A percentile compares a stretch with the other conserved stretches of the same genome.
phyloP scores from a whole-genome alignment of 30 jellyfish, hydroid and myxozoan species.

The Aurelia aurita complex sp. Pacific region DNA sequence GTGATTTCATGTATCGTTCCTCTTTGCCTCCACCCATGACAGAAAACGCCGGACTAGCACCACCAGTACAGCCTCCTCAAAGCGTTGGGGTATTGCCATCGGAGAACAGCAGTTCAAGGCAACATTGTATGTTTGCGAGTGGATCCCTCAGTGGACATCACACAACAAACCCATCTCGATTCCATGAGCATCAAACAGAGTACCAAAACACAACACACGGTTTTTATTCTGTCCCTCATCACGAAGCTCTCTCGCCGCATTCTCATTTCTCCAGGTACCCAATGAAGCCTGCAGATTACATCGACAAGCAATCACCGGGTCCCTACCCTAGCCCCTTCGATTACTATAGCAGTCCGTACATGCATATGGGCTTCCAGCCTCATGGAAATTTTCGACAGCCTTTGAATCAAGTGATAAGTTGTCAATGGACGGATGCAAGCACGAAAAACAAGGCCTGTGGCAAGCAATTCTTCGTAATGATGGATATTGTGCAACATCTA shows the following conservation, averaged over 20 bases:
- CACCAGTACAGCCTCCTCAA: conserved; percentile 83
- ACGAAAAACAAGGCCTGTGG: conserved; percentile 99
- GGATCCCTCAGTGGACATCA: conserved; percentile 72
- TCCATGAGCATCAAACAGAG: conserved; percentile 84
- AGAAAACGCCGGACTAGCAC: conserved; percentile 61
- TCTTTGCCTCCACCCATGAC: conserved; percentile 84
- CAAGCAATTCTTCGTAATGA: conserved; percentile 97
- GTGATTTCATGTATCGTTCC: conserved; percentile 73
- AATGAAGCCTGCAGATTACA: conserved; percentile 66
- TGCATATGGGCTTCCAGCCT: conserved; percentile 96
- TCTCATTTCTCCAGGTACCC: conserved; percentile 71
- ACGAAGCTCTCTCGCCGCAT: conserved; percentile 82
- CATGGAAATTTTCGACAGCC: conserved; percentile 99
- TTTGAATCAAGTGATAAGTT: conserved; percentile 93
- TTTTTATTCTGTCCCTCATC: conserved; percentile 82
- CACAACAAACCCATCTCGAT: conserved; percentile 59
- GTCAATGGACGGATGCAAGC: conserved; percentile 98
- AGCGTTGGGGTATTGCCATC: conserved; percentile 56
- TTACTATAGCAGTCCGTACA: conserved; percentile 80
- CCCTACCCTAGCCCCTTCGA: conserved; percentile 89
- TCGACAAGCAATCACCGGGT: conserved; percentile 75
- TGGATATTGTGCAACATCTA: conserved; percentile 98
- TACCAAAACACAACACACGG: conserved; percentile 69
- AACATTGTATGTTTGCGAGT: conserved; percentile 97
- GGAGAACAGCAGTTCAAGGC: conserved; percentile 90